Base-by-base conservation (phyloP, 1,140 invertebrate species). In the Ips typographus region DNA sequence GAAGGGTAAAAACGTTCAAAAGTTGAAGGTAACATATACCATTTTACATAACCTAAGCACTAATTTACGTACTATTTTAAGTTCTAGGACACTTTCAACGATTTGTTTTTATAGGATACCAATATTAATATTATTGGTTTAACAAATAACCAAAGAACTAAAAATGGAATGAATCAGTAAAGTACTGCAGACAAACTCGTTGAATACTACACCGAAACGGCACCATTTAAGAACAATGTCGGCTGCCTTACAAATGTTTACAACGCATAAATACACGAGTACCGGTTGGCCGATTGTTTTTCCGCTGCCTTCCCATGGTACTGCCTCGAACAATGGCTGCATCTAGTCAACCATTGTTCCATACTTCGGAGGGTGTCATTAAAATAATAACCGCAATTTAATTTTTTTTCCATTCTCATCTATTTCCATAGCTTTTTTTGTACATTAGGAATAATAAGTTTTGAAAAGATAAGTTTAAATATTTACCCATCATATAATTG, bases 261-360 rank as follows among this genome's bases (percentile, higher is more conserved):
- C 52, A 62, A 58, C 47, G 41, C 40, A 62, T 69, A 69, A 69
- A 63, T 63, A 69, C 59, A 40, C 40, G 42, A 22, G 59, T 63
- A 63, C 67, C 58, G 59, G 57, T 60, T 51, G 36, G 51, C 39
- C 67, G 59, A 69, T 69, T 69, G 67, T 69, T 69, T 63, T 69
- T 69, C 60, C 59, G 59, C 59, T 56, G 60, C 41, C 40, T 57
- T 69, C 67, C 60, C 67, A 69, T 61, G 67, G 57, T 61, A 38
- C 51, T 56, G 52, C 59, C 52, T 40, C 52, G 52, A 69, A 69
- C 67, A 69, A 69, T 69, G 67, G 67, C 42, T 63, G 67, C 58
- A 62, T 57, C 67, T 69, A 61, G 67, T 69, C 59, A 69, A 41
- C 67, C 67, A 69, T 69, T 69, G 67, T 69, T 69, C 67, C 67